Percentiles rank a stretch among this genome's conserved stretches.
These are phyloP conservation scores for Hydraecia micacea DNA, from an alignment of 2,888 invertebrate species.

Conservation along the genomic window DNA sequence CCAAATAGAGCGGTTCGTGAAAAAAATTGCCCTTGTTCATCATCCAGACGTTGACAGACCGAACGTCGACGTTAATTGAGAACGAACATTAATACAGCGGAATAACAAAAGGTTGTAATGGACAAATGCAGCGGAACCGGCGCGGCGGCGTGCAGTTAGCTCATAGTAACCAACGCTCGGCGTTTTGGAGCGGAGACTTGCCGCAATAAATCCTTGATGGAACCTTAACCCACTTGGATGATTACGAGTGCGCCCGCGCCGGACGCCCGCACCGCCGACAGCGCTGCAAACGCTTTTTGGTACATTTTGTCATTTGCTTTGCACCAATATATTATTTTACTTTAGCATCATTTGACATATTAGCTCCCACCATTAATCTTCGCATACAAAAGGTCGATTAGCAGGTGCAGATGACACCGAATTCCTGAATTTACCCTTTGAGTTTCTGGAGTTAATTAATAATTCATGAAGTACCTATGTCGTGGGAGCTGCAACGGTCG, in stretches of 20 bases:
- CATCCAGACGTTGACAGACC: constrained; percentile 77
- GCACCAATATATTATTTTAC: constrained; percentile 44
- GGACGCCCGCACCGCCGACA: constrained; percentile 75
- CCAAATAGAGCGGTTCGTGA: constrained; percentile 61
- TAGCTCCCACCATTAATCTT: constrained; percentile 53
- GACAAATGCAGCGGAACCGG: constrained; percentile 88
- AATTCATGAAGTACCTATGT: constrained; percentile 74
- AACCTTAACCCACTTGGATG: constrained; percentile 90
- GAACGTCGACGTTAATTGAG: constrained; percentile 79
- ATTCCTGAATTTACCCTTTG: constrained; percentile 76
- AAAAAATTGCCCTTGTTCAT: constrained; percentile 74
- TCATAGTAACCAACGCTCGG: constrained; percentile 87
- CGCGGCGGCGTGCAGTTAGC: constrained; percentile 83
- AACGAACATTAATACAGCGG: constrained; percentile 64
- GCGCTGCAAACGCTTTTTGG: constrained; percentile 81
- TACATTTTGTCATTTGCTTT: constrained; percentile 70
- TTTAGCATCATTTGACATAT: constrained; percentile 23
- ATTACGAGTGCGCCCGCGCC: constrained; percentile 85
- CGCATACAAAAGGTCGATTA: constrained; percentile 59
- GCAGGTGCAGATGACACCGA: constrained; percentile 74
- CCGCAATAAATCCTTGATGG: constrained; percentile 90
- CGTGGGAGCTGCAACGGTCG: constrained; percentile 85
- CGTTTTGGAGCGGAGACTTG: constrained; percentile 90
- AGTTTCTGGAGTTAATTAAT: constrained; percentile 73
- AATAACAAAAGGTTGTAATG: constrained; percentile 80